These are phyloP conservation scores for Chymomyza costata DNA, from an alignment of 1,140 invertebrate species.

Conservation along the genomic window DNA sequence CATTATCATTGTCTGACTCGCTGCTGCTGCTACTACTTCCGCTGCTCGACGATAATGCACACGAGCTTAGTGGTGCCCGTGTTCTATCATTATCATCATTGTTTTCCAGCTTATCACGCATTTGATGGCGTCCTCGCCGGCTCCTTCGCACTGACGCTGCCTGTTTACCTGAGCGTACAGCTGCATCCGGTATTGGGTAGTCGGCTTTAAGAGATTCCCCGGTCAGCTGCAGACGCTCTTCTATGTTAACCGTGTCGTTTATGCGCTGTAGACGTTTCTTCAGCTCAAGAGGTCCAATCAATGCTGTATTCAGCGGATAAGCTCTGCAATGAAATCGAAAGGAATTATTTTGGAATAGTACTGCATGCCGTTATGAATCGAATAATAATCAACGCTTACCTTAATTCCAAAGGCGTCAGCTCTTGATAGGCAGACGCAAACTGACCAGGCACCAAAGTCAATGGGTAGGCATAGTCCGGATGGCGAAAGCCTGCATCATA, in stretches of 20 bases:
- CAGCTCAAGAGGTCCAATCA: conserved; percentile 83
- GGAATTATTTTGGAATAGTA: no score
- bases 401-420: conserved; percentile 79
- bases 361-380: no score
- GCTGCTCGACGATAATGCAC: conserved; percentile 20
- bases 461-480: conserved; percentile 81
- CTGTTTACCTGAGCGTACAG: neutral
- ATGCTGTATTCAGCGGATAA: conserved; percentile 93
- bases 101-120: conserved; percentile 20
- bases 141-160: conserved; percentile 16
- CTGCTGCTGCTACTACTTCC: conserved; percentile 36
- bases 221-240: neutral
- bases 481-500: conserved; percentile 32
- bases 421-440: conserved; percentile 89
- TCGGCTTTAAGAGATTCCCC: no score
- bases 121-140: conserved; percentile 30
- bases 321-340: conserved; percentile 72
- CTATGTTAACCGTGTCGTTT: neutral
- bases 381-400: conserved; percentile 78
- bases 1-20: conserved; percentile 54
- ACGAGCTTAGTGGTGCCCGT: conserved; percentile 17
- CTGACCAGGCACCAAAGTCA: conserved; percentile 94
- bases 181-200: neutral
- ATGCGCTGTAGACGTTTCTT: conserved; percentile 56
- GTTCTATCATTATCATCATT: conserved; percentile 26